Evolutionary conservation across 2,113 vertebrate genomes (phyloP), one percentile per base, ranked within the genome.

Genomic region (Odocoileus virginianus): DNA sequence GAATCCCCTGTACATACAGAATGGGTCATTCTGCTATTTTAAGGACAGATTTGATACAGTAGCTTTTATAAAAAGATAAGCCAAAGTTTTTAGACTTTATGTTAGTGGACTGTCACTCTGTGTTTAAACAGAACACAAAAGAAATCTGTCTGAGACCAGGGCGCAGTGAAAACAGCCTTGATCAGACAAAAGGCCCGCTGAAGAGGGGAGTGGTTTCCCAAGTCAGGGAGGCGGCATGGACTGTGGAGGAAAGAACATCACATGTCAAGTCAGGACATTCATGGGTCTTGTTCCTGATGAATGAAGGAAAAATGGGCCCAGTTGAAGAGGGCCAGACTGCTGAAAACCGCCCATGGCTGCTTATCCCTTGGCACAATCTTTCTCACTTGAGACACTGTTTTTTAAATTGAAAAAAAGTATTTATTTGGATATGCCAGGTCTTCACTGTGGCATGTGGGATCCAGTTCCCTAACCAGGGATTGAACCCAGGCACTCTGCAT

Each of bases 71-170:
- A 93, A 97, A 82, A 96, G 54, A 96, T 97, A 98, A 97, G 82
- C 58, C 61, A 47, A 89, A 87, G 89, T 95, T 87, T 96, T 96
- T 93, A 79, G 90, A 93, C 43, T 13, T 97, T 94, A 86, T 96
- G 87, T 96, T 92, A 71, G 89, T 81, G 87, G 93, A 97, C 89
- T 97, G 91, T 91, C 95, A 95, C 97, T 98, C 96, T 85, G 71
- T 96, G 57, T 97, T 98, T 98, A 95, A 98, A 97, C 55, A 97
- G 95, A 91, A 81, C 79, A 98, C 97, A 97, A 97, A 97, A 87
- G 97, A 97, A 97, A 98, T 89, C 98, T 96, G 94, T 91, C 93
- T 96, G 93, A 88, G 93, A 96, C 96, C 86, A n/a, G 2, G 2
- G 76, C 91, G 61, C 78, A 94, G 89, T 83, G 97, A 97, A 94